Percentiles rank a stretch among this genome's conserved stretches.
phyloP scores from a whole-genome alignment of 2,888 invertebrate species.

The Myathropa florea region DNA sequence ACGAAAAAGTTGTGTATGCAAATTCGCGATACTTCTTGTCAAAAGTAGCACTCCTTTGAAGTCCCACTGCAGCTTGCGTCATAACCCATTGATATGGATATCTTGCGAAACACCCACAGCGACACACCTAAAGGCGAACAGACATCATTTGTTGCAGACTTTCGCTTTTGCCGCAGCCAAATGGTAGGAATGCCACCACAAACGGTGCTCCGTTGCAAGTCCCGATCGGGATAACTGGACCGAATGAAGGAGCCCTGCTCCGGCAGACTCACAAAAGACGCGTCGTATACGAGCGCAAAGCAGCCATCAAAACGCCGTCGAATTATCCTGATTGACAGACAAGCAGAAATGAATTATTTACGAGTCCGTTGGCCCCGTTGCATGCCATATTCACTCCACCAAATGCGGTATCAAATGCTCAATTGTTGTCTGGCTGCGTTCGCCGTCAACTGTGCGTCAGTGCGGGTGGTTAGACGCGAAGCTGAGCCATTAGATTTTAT shows the following conservation, averaged over 20 bases:
- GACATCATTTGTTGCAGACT: background rate
- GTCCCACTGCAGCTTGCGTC: background rate
- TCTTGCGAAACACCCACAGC: background rate
- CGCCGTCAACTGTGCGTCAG: background rate
- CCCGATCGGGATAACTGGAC: background rate
- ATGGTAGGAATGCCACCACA: background rate
- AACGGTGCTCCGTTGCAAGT: background rate
- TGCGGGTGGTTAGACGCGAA: slow-evolving; percentile 60
- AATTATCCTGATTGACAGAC: slow-evolving; percentile 31
- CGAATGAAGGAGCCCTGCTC: background rate
- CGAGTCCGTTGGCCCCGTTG: slow-evolving; percentile 3
- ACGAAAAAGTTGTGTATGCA: background rate
- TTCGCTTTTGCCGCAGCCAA: background rate
- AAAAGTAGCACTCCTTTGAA: background rate
- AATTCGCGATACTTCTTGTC: background rate
- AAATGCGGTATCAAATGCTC: slow-evolving; percentile 55
- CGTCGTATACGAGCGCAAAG: background rate
- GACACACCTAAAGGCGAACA: background rate
- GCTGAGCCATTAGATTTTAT: slow-evolving; percentile 51
- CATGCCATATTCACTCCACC: background rate
- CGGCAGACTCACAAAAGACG: slow-evolving; percentile 7
- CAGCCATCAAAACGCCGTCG: background rate
- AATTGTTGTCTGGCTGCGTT: slow-evolving; percentile 49
- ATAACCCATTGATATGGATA: background rate
- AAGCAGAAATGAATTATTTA: slow-evolving; percentile 45